Base-by-base conservation (phyloP, 2,888 invertebrate species). In the Alloscopus bannaensis region DNA sequence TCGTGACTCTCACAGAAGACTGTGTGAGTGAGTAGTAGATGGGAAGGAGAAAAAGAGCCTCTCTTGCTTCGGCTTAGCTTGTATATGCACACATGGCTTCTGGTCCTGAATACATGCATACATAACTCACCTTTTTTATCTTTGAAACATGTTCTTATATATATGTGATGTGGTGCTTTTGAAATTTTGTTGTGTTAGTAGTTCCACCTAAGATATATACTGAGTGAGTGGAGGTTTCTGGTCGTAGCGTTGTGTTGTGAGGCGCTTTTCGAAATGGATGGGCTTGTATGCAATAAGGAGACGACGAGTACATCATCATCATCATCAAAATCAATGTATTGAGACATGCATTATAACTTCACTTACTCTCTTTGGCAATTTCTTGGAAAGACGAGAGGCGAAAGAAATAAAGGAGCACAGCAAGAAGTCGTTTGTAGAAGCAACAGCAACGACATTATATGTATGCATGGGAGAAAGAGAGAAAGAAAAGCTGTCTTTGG, bases 251-350 rank as follows among this genome's bases (percentile, higher is more conserved):
- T 52, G 50, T 71, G 50, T 60, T 60, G 60, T 62, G 40, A 60
- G 31, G 60, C 60, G 70, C 20, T 59, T 59, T 55, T 22, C 26
- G 29, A 69, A 36, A 60, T 31, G 29, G 20, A 45, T 29, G 28
- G 52, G 52, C 42, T 28, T 18, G 57, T 26, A 28, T 69, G 59
- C 24, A 31, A 59, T 8, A 59, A n/a, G 31, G n/a, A 50, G 16
- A 22, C n/a, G 70, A 57, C 28, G 64, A 55, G 64, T 62, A 72
- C 72, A 72, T 72, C 72, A 72, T 64, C 66, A 66, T 75, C 73
- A 47, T 73, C 64, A 75, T 75, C 66, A 66, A 75, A 75, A 75
- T 73, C 66, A 75, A 75, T 75, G 75, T 75, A 75, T 75, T 75
- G 75, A 75, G 75, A 75, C 75, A 59, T 75, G 66, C 66, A 75